Conservation (phyloP, 2,797 vertebrate genomes). For the Xiphophorus birchmanni region DNA sequence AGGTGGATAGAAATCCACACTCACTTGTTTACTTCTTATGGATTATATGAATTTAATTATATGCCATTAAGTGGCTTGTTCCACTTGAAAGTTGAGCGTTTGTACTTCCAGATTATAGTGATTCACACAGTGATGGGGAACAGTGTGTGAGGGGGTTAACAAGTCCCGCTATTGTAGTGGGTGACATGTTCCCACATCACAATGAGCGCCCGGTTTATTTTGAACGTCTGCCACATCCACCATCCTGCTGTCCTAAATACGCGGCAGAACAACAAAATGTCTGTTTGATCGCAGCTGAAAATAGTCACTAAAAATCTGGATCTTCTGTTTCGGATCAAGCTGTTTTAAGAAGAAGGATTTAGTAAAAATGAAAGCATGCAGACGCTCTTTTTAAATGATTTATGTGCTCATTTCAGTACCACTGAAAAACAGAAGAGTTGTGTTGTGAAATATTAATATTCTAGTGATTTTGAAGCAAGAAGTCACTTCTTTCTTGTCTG, state of each 20-base stretch:
- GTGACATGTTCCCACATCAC: conserved; percentile 27
- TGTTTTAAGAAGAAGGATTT: background rate
- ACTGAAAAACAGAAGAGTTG: background rate
- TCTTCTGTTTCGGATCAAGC: conserved; percentile 4
- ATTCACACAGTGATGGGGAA: background rate
- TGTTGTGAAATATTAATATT: background rate
- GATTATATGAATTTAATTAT: background rate
- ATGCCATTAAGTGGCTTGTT: background rate
- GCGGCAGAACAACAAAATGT: background rate
- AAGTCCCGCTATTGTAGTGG: background rate
- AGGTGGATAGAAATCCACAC: background rate
- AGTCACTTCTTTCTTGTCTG: background rate
- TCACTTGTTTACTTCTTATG: background rate
- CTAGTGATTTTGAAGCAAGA: background rate
- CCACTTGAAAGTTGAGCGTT: background rate
- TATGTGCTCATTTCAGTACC: background rate
- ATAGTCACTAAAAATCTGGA: background rate
- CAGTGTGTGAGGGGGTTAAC: conserved; percentile 18
- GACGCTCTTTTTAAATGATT: background rate
- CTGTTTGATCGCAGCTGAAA: conserved; percentile 5
- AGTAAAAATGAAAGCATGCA: background rate
- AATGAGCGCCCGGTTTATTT: conserved; percentile 19
- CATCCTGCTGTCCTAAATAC: conserved; percentile 12
- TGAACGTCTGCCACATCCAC: conserved; percentile 11
- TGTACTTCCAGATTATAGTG: background rate